Conservation (phyloP, 1,140 invertebrate genomes). For the Heliconius eleuchia region DNA sequence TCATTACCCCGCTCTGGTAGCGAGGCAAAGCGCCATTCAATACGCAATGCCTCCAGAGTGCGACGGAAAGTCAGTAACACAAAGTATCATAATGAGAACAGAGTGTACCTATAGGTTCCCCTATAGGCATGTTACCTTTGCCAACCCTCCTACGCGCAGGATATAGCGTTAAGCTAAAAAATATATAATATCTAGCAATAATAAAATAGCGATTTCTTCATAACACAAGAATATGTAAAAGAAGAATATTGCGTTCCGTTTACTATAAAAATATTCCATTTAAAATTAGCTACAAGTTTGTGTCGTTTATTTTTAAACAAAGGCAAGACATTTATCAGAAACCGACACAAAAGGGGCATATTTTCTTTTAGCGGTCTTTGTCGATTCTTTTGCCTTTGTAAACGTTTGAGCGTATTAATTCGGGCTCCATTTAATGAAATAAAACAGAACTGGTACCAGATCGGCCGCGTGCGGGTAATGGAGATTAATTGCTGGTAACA, state of each 20-base stretch:
- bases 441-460: constrained; percentile 72
- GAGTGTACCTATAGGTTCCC: too few relatives aligned
- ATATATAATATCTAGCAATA: too few relatives aligned
- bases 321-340: constrained; percentile 59
- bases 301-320: constrained; percentile 53
- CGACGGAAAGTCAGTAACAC: too few relatives aligned
- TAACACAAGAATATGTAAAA: neutral
- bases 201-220: too few relatives aligned
- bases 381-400: constrained; percentile 70
- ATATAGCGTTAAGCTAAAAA: too few relatives aligned
- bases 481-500: constrained; percentile 76
- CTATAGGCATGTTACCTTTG: too few relatives aligned
- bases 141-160: too few relatives aligned
- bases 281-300: constrained; percentile 42
- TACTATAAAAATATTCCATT: constrained; percentile 37
- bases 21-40: too few relatives aligned
- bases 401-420: constrained; percentile 74
- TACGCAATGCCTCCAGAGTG: too few relatives aligned
- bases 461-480: constrained; percentile 75
- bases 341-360: constrained; percentile 60
- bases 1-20: too few relatives aligned
- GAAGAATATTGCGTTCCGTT: constrained; percentile 1
- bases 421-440: constrained; percentile 76
- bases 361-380: constrained; percentile 62
- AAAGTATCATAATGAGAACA: too few relatives aligned